Conservation (phyloP, 2,113 vertebrate genomes). For the Ceyx margarethae region DNA sequence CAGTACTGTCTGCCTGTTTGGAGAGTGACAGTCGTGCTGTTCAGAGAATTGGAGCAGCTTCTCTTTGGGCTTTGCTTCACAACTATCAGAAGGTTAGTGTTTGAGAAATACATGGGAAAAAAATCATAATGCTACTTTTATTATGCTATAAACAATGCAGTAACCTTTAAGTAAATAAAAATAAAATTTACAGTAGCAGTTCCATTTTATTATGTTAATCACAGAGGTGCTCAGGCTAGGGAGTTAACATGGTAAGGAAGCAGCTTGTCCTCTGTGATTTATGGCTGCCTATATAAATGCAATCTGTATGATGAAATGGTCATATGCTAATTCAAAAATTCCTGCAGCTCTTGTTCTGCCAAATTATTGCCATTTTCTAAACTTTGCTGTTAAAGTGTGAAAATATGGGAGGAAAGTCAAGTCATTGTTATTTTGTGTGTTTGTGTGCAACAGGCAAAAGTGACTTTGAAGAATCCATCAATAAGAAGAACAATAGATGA, state of each 20-base stretch:
- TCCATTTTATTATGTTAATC: background rate
- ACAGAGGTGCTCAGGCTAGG: background rate
- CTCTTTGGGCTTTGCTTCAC: slow-evolving; percentile 91
- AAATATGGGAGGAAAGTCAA: background rate
- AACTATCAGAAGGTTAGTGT: slow-evolving; percentile 90
- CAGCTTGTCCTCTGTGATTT: background rate
- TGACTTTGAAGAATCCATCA: slow-evolving; percentile 88
- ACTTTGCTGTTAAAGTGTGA: background rate
- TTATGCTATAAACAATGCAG: background rate
- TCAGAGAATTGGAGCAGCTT: slow-evolving; percentile 86
- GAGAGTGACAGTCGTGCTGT: slow-evolving; percentile 77
- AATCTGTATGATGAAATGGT: background rate
- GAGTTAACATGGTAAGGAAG: background rate
- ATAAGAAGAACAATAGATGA: slow-evolving; percentile 88
- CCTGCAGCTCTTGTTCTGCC: background rate
- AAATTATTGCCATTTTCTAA: background rate
- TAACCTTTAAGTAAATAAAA: background rate
- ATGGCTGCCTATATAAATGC: background rate
- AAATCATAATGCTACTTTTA: background rate
- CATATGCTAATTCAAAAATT: background rate
- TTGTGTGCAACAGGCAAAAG: slow-evolving; percentile 83
- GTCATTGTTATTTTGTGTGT: background rate
- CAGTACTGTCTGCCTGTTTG: slow-evolving; percentile 81
- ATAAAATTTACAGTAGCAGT: background rate
- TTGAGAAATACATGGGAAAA: background rate